These are phyloP conservation scores for Aleiodes sp. DNA, from an alignment of 1,140 invertebrate genomes.

Conservation along the genomic window DNA sequence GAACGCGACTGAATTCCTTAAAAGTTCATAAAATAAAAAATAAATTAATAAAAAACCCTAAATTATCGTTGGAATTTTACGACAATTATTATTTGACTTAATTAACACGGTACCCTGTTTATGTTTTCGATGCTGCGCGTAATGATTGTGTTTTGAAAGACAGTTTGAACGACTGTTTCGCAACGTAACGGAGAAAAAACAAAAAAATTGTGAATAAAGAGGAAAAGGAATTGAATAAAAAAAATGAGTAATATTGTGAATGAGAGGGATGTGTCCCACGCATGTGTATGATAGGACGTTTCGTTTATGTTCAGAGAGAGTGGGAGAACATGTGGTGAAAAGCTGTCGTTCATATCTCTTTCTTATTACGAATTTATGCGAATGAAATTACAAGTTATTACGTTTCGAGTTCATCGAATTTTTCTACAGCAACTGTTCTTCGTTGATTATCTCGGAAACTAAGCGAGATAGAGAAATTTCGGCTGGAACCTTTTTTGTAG, in stretches of 20 bases:
- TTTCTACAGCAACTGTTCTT: background rate
- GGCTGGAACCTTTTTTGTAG: no score
- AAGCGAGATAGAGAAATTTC: no score
- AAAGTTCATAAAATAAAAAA: no score
- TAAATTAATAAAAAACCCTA: no score
- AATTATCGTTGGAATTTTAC: background rate
- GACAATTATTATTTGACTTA: background rate
- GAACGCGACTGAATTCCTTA: no score
- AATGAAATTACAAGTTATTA: slow-evolving; percentile 40
- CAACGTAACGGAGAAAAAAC: background rate
- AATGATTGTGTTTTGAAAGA: background rate
- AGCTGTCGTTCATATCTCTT: slow-evolving; percentile 52
- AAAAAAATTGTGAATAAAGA: slow-evolving; percentile 24
- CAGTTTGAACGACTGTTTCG: background rate
- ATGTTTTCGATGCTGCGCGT: background rate
- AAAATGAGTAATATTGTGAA: slow-evolving; percentile 19
- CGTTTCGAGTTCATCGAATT: slow-evolving; percentile 46
- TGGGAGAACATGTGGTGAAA: slow-evolving; percentile 48
- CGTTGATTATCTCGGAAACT: background rate
- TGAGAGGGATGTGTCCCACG: slow-evolving; percentile 21
- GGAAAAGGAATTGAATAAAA: background rate
- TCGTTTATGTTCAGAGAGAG: slow-evolving; percentile 14
- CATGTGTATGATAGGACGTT: slow-evolving; percentile 1
- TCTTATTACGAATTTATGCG: slow-evolving; percentile 26
- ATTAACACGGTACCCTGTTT: no score